Percentiles rank a stretch among this genome's conserved stretches.
phyloP scores from a whole-genome alignment of 2,797 vertebrate genomes.

The Lacerta viridis region DNA sequence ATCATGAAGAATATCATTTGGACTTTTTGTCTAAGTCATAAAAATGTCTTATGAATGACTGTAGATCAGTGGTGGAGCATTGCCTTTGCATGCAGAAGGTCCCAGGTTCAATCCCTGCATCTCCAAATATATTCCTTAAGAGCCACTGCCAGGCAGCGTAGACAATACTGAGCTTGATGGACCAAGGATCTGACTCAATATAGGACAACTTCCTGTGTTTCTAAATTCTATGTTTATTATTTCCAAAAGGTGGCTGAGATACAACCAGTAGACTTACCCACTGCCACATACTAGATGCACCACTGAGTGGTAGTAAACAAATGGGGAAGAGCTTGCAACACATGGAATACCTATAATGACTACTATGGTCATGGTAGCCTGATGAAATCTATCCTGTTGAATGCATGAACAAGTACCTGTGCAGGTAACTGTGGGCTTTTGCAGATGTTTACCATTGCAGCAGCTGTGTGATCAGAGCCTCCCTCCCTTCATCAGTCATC shows the following conservation, averaged over 20 bases:
- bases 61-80: too few relatives aligned
- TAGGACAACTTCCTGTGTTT: too few relatives aligned
- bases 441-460: background rate
- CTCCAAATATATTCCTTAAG: too few relatives aligned
- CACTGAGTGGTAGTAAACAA: background rate
- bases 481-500: background rate
- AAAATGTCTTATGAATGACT: too few relatives aligned
- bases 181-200: too few relatives aligned
- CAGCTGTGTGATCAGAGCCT: background rate
- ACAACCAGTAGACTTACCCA: background rate
- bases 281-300: background rate
- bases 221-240: too few relatives aligned
- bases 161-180: too few relatives aligned
- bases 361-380: background rate
- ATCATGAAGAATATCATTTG: background rate
- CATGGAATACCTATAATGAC: background rate
- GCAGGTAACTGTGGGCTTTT: background rate
- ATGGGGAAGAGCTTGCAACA: background rate
- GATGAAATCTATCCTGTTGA: background rate
- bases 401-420: background rate
- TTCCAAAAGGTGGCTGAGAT: background rate
- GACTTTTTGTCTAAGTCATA: background rate
- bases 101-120: too few relatives aligned
- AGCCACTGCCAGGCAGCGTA: too few relatives aligned
- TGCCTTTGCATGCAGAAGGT: too few relatives aligned